Evolutionary conservation across 2,888 invertebrate species (phyloP), one percentile per base, ranked within the genome.

Genomic region (Chirona hameri): DNA sequence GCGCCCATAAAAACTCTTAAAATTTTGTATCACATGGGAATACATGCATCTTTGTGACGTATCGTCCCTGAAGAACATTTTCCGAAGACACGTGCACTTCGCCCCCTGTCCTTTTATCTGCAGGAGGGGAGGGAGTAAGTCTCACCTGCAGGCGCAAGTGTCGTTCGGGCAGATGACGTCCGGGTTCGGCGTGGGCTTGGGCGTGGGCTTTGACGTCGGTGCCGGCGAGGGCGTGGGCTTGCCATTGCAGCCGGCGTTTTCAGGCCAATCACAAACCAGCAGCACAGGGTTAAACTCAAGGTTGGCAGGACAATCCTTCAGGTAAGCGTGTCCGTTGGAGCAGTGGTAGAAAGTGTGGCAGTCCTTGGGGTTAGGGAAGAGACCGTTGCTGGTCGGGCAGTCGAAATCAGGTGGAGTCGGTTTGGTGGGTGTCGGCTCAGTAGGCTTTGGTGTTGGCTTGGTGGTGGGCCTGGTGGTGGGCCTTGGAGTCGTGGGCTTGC

Each of bases 201-300:
- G 79, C 24, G 82, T 39, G 39, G 39, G 39, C 39, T 39, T 39
- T 7, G 39, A 7, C 4, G 39, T 39, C 39, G 39, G 2, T 81
- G 55, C 46, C 65, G 21, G 21, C 24, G 65, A n/a, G 10, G 65
- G 21, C 24, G 65, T 24, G n/a, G 4, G 3, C 65, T 21, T 21
- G n/a, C 10, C 3, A 0, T 21, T 12, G 46, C 85, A 85, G 21
- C 82, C 83, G 15, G 85, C 84, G 24, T 83, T 27, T n/a, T 81
- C 46, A 10, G 84, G 84, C 84, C 84, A 85, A 81, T 85, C 84
- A 81, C 85, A 85, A 24, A 84, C 85, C 24, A 80, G 65, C 9
- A 83, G 81, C 9, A 79, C 65, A 0, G 84, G 84, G 65, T 84
- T 84, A 72, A 85, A 85, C 46, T 85, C 82, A 5, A 85, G 83